Evolutionary conservation across 2,113 vertebrate genomes (phyloP).

Genomic region (Thinocorus orbignyianus): DNA sequence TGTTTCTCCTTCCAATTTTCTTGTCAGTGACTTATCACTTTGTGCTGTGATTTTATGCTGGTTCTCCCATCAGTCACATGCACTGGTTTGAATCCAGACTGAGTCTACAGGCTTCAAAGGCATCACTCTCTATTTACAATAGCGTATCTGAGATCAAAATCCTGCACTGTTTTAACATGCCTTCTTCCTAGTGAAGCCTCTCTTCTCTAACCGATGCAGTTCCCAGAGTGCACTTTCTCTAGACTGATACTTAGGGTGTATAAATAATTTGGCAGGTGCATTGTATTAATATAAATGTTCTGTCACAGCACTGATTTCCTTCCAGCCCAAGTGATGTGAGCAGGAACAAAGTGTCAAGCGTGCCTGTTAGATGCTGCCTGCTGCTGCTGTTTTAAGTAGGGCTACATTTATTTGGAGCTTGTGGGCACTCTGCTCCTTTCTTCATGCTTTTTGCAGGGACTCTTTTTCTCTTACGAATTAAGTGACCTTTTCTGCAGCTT

Average conservation of each 20-base stretch:
- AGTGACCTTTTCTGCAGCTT: neutral
- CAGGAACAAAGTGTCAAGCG: neutral
- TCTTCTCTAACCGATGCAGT: neutral
- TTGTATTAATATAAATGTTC: slow-evolving; percentile 51
- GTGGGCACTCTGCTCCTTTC: neutral
- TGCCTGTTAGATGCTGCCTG: neutral
- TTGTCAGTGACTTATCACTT: slow-evolving; percentile 11
- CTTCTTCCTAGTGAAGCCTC: neutral
- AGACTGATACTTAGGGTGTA: slow-evolving; percentile 5
- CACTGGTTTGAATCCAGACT: slow-evolving; percentile 6
- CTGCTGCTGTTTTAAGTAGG: neutral
- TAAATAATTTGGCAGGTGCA: slow-evolving; percentile 55
- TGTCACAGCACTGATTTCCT: slow-evolving; percentile 11
- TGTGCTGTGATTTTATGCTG: neutral
- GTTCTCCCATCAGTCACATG: neutral
- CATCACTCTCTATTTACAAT: neutral
- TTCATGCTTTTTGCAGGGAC: neutral
- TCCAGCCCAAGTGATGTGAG: neutral
- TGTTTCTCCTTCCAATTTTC: slow-evolving; percentile 36
- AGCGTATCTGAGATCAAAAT: neutral
- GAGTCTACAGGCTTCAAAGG: neutral
- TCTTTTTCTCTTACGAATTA: neutral
- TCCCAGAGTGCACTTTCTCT: neutral
- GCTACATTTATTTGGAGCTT: neutral
- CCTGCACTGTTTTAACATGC: neutral